Base-by-base conservation (phyloP, 2,888 invertebrate species). In the Hypomecis punctinalis region DNA sequence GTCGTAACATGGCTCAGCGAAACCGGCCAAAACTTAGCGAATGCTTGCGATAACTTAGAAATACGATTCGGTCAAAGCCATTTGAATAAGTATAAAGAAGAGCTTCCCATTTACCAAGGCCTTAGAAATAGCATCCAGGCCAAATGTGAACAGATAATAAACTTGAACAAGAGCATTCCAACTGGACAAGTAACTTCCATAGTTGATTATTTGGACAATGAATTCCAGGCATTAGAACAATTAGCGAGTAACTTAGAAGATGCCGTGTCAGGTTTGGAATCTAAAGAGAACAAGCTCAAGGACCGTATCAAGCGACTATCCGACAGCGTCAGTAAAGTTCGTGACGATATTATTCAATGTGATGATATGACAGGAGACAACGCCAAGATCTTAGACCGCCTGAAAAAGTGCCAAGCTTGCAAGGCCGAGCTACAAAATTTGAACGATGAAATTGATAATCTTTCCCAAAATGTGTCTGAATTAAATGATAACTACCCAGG, bases 311-410 rank as follows among this genome's bases (percentile, higher is more conserved):
- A 97, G 86, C 90, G 90, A 5, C 93, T 95, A 0, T 95, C 95
- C 5, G 96, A 96, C 66, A 93, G 93, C 67, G 94, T 98, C 0
- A 95, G 95, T 11, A 95, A 94, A 81, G 93, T 97, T 23, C 95
- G 97, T 13, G 97, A 98, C 79, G 95, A 96, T 47, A 95, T 98
- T n/a, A 96, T 97, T 47, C 96, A 97, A 84, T 98, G 97, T 80
- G 98, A 98, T 81, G 98, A 98, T 79, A 94, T 97, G 88, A 96
- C 97, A 4, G 98, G 98, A 0, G 97, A 97, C 73, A 97, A 98
- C 77, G 94, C 94, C 0, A 97, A 97, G 80, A 96, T 98, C 63
- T 93, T 98, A 60, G 95, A 96, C 71, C 95, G 98, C 61, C 91
- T 98, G 1, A 94, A 96, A 66, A 95, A 94, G 68, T 96, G 97